Conservation (phyloP, 1,140 invertebrate species). For the Whitmania pigra region DNA sequence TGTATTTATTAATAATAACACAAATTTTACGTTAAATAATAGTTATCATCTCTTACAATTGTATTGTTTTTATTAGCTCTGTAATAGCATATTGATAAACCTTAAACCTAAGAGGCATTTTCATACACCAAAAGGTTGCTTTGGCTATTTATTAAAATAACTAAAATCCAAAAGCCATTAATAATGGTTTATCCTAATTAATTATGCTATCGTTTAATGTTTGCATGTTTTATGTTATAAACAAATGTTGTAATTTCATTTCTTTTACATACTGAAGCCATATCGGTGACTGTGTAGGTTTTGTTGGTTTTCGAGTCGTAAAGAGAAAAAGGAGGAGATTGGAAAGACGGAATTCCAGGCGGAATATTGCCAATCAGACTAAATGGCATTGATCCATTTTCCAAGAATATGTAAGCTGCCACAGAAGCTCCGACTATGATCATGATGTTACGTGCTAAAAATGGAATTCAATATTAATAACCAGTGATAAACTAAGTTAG, state of each 20-base stretch:
- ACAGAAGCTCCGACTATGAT: slow-evolving; percentile 34
- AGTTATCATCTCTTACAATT: no score
- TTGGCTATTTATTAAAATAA: no score
- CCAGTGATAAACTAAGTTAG: no score
- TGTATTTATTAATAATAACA: background rate
- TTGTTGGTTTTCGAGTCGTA: slow-evolving; percentile 17
- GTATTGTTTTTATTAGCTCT: no score
- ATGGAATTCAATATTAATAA: background rate
- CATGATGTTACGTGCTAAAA: slow-evolving; percentile 38
- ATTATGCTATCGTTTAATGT: no score
- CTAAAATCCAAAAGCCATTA: no score
- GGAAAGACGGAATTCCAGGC: slow-evolving; percentile 36
- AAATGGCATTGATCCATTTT: slow-evolving; percentile 29
- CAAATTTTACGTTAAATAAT: background rate
- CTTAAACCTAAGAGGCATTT: no score
- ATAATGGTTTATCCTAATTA: no score
- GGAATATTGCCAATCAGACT: slow-evolving; percentile 35
- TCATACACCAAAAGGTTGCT: no score
- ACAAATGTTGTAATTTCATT: background rate
- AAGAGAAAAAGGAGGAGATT: slow-evolving; percentile 31
- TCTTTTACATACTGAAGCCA: background rate
- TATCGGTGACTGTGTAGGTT: slow-evolving; percentile 15
- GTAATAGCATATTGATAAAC: no score
- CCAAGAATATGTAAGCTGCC: slow-evolving; percentile 30
- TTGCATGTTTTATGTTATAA: no score